Evolutionary conservation across 2,888 invertebrate species (phyloP).

Genomic region (Sylvicola cinctus): DNA sequence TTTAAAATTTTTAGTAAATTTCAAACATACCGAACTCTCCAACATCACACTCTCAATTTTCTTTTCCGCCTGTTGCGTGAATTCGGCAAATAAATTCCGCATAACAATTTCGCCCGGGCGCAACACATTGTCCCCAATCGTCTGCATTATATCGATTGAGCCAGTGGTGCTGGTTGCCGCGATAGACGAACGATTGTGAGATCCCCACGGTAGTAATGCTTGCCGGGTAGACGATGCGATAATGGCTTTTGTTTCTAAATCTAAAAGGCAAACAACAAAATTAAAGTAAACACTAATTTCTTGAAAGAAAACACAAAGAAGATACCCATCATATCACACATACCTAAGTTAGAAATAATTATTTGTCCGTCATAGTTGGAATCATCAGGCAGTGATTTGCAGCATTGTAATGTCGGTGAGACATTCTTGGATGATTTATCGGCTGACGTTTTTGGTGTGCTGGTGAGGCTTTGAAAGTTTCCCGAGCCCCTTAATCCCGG

Average conservation of each 20-base stretch:
- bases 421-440: constrained; percentile 8
- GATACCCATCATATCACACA: no score
- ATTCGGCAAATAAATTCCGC: constrained; percentile 86
- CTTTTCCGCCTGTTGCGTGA: constrained; percentile 81
- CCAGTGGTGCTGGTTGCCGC: constrained; percentile 15
- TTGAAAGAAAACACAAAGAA: no score
- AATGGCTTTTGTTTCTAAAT: constrained; percentile 6
- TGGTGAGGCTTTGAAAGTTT: constrained; percentile 1
- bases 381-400: neutral
- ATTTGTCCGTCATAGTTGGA: constrained; percentile 1
- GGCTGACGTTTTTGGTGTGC: constrained; percentile 5
- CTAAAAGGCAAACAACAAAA: neutral
- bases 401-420: neutral
- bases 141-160: constrained; percentile 13
- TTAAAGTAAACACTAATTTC: no score
- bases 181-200: constrained; percentile 25
- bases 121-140: constrained; percentile 39
- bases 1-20: neutral
- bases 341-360: neutral
- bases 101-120: constrained; percentile 92
- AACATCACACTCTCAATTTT: constrained; percentile 91
- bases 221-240: constrained; percentile 24
- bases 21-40: constrained; percentile 49
- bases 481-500: constrained; percentile 3
- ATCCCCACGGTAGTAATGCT: constrained; percentile 66